Percentiles rank a stretch among this genome's conserved stretches.
phyloP scores from a whole-genome alignment of 1,140 invertebrate species.

The Catajapyx aquilonaris region DNA sequence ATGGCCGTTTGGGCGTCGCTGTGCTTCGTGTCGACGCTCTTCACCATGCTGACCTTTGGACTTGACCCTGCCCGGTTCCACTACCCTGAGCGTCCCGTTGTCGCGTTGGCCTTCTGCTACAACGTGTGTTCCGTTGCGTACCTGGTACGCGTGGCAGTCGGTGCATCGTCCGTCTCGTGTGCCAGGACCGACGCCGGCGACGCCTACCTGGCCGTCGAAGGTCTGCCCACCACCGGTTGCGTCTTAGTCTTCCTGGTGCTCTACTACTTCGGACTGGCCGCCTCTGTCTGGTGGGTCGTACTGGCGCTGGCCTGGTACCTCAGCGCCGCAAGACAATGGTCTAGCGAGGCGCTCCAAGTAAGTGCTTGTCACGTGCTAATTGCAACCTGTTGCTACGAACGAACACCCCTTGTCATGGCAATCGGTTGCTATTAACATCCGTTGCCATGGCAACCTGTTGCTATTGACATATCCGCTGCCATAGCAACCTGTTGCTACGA shows the following conservation, averaged over 20 bases:
- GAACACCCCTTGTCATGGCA: no score
- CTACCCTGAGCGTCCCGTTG: constrained; percentile 26
- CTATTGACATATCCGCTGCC: no score
- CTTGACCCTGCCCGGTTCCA: constrained; percentile 22
- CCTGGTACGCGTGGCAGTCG: constrained; percentile 21
- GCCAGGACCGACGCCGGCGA: constrained; percentile 18
- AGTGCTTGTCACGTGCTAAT: no score
- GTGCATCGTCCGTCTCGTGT: constrained; percentile 21
- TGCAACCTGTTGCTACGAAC: no score
- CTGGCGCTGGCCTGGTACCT: constrained; percentile 22
- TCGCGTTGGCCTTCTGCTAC: constrained; percentile 26
- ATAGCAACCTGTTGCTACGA: no score
- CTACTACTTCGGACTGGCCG: constrained; percentile 38
- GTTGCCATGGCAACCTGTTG: no score
- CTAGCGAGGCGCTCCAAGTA: constrained; percentile 23
- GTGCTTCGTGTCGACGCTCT: constrained; percentile 28
- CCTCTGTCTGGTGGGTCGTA: constrained; percentile 34
- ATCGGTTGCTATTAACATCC: no score
- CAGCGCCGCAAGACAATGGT: constrained; percentile 20
- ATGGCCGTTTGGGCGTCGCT: constrained; percentile 26
- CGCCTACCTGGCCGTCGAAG: constrained; percentile 27
- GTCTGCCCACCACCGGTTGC: constrained; percentile 28
- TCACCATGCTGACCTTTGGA: constrained; percentile 29
- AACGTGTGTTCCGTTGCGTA: constrained; percentile 35
- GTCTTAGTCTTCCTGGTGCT: constrained; percentile 28